These are phyloP conservation scores for Acleris holmiana DNA, from an alignment of 2,888 invertebrate genomes.

Conservation along the genomic window DNA sequence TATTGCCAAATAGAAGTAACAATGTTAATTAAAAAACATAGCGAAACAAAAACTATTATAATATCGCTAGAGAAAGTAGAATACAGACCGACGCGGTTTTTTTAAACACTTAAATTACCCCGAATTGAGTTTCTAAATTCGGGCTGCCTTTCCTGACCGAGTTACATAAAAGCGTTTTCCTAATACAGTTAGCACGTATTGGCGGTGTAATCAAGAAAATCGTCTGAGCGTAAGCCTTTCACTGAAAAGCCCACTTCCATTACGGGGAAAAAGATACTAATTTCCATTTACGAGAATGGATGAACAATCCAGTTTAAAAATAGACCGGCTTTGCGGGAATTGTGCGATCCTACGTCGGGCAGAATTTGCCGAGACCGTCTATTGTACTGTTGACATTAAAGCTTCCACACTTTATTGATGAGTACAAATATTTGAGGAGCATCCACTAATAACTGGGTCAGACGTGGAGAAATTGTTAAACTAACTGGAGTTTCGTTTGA, in stretches of 20 bases:
- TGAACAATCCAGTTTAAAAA: constrained; percentile 33
- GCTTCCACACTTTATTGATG: constrained; percentile 7
- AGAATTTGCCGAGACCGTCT: not conserved
- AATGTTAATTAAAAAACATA: no score
- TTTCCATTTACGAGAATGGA: constrained; percentile 22
- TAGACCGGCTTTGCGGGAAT: constrained; percentile 26
- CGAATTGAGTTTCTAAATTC: no score
- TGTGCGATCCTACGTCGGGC: constrained; percentile 1
- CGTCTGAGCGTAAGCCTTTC: constrained; percentile 10
- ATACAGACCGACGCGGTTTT: no score
- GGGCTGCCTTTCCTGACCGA: not conserved
- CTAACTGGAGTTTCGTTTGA: no score
- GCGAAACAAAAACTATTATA: no score
- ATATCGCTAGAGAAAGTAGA: no score
- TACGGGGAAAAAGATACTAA: constrained; percentile 17
- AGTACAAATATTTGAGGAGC: constrained; percentile 18
- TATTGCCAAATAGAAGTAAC: no score
- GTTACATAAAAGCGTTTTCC: not conserved
- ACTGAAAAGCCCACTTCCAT: constrained; percentile 15
- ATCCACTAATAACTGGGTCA: not conserved
- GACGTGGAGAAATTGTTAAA: no score
- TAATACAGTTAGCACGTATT: constrained; percentile 15
- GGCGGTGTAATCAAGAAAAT: constrained; percentile 15
- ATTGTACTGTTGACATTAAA: constrained; percentile 18
- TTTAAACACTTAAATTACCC: no score